Evolutionary conservation across 2,113 vertebrate genomes (phyloP).

Genomic region (Salvelinus sp.): DNA sequence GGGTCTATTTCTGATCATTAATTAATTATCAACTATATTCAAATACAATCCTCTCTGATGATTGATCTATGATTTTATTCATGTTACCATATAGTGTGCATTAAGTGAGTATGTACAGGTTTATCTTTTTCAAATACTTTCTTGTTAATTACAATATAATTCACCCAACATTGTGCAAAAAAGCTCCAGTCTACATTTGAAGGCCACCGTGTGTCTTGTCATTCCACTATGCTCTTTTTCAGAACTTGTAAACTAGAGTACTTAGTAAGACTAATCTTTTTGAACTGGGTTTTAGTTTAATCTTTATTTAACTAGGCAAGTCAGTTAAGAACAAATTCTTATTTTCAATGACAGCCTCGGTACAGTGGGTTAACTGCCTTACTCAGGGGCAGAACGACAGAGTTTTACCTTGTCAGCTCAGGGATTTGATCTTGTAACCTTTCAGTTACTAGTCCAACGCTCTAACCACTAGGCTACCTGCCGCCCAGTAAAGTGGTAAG

Average conservation of each 20-base stretch:
- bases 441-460: too few relatives aligned
- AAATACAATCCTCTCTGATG: slow-evolving; percentile 15
- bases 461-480: too few relatives aligned
- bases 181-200: slow-evolving; percentile 62
- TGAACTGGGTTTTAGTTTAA: too few relatives aligned
- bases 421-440: too few relatives aligned
- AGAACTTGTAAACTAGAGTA: slow-evolving; percentile 9
- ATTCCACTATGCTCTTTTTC: slow-evolving; percentile 1
- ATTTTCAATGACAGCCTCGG: too few relatives aligned
- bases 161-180: slow-evolving; percentile 69
- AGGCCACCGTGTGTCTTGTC: slow-evolving; percentile 65
- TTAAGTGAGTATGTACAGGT: slow-evolving; percentile 41
- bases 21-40: background rate
- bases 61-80: background rate
- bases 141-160: slow-evolving; percentile 34
- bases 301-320: too few relatives aligned
- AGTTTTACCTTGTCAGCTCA: too few relatives aligned
- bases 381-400: too few relatives aligned
- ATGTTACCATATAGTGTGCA: slow-evolving; percentile 38
- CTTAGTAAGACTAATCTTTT: background rate
- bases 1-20: background rate
- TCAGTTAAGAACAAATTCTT: too few relatives aligned
- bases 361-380: too few relatives aligned
- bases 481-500: too few relatives aligned
- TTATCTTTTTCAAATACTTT: slow-evolving; percentile 53